These are phyloP conservation scores for Neoarius graeffei DNA, from an alignment of 2,113 vertebrate genomes.

Conservation along the genomic window DNA sequence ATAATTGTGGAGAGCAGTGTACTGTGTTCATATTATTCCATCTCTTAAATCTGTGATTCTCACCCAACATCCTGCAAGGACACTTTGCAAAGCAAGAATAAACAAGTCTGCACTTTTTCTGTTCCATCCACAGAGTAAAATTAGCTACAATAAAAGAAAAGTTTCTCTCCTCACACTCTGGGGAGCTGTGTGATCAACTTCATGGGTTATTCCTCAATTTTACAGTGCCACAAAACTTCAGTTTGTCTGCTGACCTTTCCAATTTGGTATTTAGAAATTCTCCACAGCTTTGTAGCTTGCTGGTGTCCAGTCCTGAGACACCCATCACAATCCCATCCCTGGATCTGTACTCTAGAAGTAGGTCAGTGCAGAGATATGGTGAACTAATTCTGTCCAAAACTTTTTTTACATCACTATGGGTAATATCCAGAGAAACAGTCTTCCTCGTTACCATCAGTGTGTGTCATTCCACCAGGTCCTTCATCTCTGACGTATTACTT, in stretches of 20 bases:
- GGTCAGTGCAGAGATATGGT: neutral
- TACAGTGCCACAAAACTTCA: neutral
- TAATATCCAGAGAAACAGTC: neutral
- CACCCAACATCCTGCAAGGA: neutral
- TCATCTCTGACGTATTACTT: neutral
- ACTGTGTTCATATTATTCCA: neutral
- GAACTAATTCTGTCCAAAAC: neutral
- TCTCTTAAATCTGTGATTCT: neutral
- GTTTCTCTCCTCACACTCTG: neutral
- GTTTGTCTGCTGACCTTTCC: constrained; percentile 9
- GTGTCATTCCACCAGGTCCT: neutral
- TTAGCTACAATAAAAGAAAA: neutral
- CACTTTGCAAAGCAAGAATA: neutral
- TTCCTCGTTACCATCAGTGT: neutral
- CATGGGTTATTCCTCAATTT: neutral
- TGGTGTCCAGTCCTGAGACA: neutral
- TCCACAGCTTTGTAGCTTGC: constrained; percentile 1
- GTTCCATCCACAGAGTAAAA: neutral
- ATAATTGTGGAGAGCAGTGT: too few relatives aligned
- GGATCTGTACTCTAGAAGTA: constrained; percentile 4
- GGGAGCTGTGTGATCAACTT: neutral
- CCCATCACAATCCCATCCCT: neutral
- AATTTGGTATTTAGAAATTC: constrained; percentile 15
- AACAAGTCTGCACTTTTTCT: neutral
- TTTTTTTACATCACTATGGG: neutral